Evolutionary conservation across 2,797 vertebrate genomes (phyloP).

Genomic region (Poeciliopsis paucimaculata): DNA sequence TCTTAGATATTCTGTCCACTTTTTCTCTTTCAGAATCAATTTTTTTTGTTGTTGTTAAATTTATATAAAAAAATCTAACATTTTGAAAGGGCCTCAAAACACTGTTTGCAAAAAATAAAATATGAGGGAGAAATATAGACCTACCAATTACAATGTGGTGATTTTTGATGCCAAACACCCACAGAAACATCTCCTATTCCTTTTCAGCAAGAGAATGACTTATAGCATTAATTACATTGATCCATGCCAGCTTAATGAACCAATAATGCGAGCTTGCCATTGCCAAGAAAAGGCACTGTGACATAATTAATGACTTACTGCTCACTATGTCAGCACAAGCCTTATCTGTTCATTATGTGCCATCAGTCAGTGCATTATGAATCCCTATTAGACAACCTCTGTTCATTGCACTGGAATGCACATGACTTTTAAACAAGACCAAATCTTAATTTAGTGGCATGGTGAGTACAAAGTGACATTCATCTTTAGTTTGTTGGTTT

Average conservation of each 20-base stretch:
- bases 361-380: constrained; percentile 65
- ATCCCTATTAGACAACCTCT: constrained; percentile 54
- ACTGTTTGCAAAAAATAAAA: constrained; percentile 22
- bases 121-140: constrained; percentile 23
- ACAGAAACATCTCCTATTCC: constrained; percentile 32
- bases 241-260: constrained; percentile 76
- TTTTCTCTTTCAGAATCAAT: neutral
- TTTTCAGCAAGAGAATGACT: constrained; percentile 59
- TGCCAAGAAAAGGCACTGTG: constrained; percentile 73
- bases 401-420: constrained; percentile 37
- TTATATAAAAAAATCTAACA: neutral
- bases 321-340: constrained; percentile 67
- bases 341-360: constrained; percentile 73
- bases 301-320: constrained; percentile 77
- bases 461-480: constrained; percentile 27
- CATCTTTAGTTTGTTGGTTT: constrained; percentile 31
- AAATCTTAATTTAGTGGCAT: constrained; percentile 24
- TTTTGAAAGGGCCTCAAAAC: neutral
- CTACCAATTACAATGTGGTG: constrained; percentile 25
- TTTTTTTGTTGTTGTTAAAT: neutral
- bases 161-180: constrained; percentile 38
- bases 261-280: constrained; percentile 73
- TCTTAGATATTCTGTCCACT: neutral
- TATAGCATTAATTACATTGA: constrained; percentile 76
- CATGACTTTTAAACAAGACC: constrained; percentile 43